These are phyloP conservation scores for Procambarus clarkii DNA, from an alignment of 1,140 invertebrate genomes.

Conservation along the genomic window DNA sequence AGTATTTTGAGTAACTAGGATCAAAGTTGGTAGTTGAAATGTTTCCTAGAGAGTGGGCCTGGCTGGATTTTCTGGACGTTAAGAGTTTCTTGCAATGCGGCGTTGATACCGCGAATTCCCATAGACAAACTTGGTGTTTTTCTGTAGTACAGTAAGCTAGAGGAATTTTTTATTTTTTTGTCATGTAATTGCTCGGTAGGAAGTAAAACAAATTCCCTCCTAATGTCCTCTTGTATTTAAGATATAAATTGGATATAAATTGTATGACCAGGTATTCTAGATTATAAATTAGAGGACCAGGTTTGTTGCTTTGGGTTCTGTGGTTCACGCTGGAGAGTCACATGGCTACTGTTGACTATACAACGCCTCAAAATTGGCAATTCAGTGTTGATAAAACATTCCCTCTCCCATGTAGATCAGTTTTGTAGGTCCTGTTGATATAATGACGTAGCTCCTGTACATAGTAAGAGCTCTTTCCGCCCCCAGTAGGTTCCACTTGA, in stretches of 20 bases:
- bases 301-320: background rate
- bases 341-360: background rate
- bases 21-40: background rate
- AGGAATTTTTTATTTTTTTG: no score
- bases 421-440: background rate
- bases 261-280: no score
- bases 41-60: background rate
- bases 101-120: no score
- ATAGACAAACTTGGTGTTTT: no score
- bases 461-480: background rate
- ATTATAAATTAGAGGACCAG: no score
- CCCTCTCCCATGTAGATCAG: background rate
- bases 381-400: no score
- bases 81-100: no score
- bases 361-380: background rate
- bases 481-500: background rate
- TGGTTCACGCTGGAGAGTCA: background rate
- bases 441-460: background rate
- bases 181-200: no score
- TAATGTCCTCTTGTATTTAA: no score
- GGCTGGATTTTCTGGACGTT: background rate
- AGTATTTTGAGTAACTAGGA: conserved; percentile 22
- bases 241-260: no score
- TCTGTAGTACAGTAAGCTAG: no score
- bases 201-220: no score